Evolutionary conservation across 1,140 invertebrate genomes (phyloP), one percentile per base, ranked within the genome.

Genomic region (Cydia fagiglandana): DNA sequence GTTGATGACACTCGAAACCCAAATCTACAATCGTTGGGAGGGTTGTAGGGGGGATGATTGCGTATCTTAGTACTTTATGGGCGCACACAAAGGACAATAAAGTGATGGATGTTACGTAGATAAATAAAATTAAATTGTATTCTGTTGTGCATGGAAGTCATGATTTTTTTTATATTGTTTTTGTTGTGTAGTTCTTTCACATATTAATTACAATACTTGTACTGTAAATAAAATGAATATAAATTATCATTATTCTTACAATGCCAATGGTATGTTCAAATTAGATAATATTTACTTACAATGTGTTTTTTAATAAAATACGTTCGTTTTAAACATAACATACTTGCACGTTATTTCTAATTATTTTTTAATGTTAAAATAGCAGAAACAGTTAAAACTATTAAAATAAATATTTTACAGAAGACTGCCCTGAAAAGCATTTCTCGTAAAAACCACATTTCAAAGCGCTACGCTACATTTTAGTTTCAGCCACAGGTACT

Each of bases 1-100:
- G 64, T 68, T 34, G 28, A 68, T 68, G 64, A 34, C 64, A 17
- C 30, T 28, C 24, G 28, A 68, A 68, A 68, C 64, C 64, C 64
- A 68, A 68, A 68, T 68, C 64, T 34, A 68, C 64, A 34, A 34
- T 34, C 61, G 28, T 68, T 68, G 28, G 28, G 30, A 38, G 64
- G 64, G 64, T 68, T 68, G 64, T n/a, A 68, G n/a, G 13, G 15
- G 28, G 24, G 34, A 30, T 68, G 15, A 34, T 34, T 68, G 64
- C 5, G 17, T 34, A 34, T n/a, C 30, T 68, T 68, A 68, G 64
- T 68, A n/a, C 5, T 64, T 34, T 68, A 68, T 68, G 30, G 24
- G 3, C 5, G 64, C 0, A 64, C 6, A 28, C 15, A 68, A 68
- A 53, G 45, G 12, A 47, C 2, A 47, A 2, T 15, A 15, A 17